Evolutionary conservation across 2,113 vertebrate genomes (phyloP).

Genomic region (Malurus melanocephalus): DNA sequence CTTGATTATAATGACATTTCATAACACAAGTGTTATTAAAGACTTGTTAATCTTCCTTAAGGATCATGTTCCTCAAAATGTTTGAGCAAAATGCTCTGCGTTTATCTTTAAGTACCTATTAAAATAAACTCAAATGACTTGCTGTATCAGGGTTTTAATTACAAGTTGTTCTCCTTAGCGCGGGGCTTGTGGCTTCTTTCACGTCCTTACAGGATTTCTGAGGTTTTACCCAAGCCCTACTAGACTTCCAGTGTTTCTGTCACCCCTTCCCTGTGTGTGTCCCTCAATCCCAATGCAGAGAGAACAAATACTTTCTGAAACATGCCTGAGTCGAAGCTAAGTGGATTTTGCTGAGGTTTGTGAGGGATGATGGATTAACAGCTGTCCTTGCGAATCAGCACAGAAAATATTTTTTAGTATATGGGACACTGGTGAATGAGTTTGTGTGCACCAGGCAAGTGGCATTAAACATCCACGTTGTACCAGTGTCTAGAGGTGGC

Average conservation of each 20-base stretch:
- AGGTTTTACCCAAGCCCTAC: background rate
- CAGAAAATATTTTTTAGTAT: background rate
- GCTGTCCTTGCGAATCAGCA: background rate
- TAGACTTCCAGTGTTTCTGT: background rate
- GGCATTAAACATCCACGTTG: background rate
- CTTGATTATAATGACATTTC: constrained; percentile 45
- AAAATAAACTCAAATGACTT: constrained; percentile 34
- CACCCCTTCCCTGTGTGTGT: background rate
- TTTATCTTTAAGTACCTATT: constrained; percentile 35
- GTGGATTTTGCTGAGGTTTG: background rate
- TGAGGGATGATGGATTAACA: background rate
- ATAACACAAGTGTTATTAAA: constrained; percentile 47
- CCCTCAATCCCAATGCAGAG: background rate
- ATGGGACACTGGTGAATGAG: background rate
- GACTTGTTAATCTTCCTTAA: constrained; percentile 44
- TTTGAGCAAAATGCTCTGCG: constrained; percentile 30
- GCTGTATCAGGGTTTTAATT: constrained; percentile 30
- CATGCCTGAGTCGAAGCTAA: background rate
- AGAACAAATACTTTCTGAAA: constrained; percentile 21
- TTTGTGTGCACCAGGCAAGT: background rate
- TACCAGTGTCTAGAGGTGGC: background rate
- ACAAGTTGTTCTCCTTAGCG: background rate
- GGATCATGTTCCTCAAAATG: constrained; percentile 36
- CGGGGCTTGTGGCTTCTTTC: background rate
- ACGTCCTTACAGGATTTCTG: fast-evolving